Evolutionary conservation across 2,113 vertebrate species (phyloP).

Genomic region (Motacilla alba): DNA sequence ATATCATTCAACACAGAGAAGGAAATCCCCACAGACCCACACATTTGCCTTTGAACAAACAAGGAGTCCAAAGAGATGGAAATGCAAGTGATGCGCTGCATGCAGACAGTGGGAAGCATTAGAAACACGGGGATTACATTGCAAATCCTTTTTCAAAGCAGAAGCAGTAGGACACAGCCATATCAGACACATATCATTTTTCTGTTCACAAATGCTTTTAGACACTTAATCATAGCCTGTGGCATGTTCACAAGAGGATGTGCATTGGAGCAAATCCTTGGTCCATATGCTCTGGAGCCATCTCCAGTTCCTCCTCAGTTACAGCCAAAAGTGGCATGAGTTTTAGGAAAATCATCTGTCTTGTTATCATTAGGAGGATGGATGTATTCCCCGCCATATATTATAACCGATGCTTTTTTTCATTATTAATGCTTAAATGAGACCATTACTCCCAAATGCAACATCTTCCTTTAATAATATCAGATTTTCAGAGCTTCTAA

Average conservation of each 20-base stretch:
- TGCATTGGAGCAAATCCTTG: background rate
- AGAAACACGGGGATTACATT: background rate
- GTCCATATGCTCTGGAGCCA: constrained; percentile 38
- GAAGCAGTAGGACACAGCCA: background rate
- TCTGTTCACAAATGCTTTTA: background rate
- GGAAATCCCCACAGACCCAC: background rate
- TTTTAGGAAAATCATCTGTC: constrained; percentile 2
- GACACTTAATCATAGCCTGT: constrained; percentile 2
- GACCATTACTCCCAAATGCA: background rate
- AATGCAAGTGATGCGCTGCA: background rate
- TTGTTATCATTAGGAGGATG: background rate
- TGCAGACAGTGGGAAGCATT: background rate
- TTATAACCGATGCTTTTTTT: background rate
- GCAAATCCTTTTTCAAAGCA: constrained; percentile 20
- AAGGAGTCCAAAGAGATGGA: background rate
- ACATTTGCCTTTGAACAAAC: background rate
- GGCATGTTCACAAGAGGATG: background rate
- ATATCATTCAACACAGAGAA: background rate
- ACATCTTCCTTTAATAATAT: background rate
- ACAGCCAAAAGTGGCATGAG: constrained; percentile 2
- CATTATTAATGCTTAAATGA: background rate
- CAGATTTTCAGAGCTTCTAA: background rate
- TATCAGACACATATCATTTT: background rate
- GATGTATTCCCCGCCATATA: background rate
- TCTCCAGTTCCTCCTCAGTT: background rate